A percentile compares a stretch with the other conserved stretches of the same genome.
Evolutionary conservation across 2,888 invertebrate genomes (phyloP).

Genomic region (Deilephila porcellus): DNA sequence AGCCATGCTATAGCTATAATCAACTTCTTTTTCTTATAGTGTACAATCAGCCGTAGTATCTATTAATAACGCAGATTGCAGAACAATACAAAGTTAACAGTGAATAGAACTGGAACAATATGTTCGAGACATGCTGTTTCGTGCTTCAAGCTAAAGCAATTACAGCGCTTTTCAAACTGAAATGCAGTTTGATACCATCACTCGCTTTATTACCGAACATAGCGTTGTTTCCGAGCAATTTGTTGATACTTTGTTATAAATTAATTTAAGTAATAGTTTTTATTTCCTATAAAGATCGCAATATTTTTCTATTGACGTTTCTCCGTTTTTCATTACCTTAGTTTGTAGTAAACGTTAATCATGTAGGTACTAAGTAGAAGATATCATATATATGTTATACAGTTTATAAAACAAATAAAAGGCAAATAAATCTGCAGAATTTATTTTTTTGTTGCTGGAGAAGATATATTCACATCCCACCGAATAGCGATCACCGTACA

Average conservation of each 20-base stretch:
- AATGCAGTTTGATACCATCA: constrained; percentile 7
- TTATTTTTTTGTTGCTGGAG: too few species aligned
- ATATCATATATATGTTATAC: too few species aligned
- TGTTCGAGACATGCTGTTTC: not conserved
- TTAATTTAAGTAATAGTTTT: not conserved
- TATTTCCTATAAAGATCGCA: not conserved
- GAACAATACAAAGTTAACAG: not conserved
- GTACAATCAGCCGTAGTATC: not conserved
- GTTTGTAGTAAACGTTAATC: too few species aligned
- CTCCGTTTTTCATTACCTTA: too few species aligned
- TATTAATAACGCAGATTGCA: not conserved
- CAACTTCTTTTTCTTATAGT: not conserved
- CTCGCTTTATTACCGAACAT: not conserved
- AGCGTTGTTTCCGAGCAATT: not conserved
- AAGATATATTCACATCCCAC: too few species aligned
- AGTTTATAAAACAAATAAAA: too few species aligned
- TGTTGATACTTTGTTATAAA: not conserved
- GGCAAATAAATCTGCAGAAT: too few species aligned
- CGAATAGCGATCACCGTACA: too few species aligned
- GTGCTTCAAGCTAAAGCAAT: constrained; percentile 5
- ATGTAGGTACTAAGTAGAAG: too few species aligned
- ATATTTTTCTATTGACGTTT: not conserved
- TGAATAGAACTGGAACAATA: not conserved
- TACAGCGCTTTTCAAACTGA: constrained; percentile 12
- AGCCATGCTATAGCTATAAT: not conserved